Evolutionary conservation across 2,113 vertebrate genomes (phyloP).

Genomic region (Motacilla alba): DNA sequence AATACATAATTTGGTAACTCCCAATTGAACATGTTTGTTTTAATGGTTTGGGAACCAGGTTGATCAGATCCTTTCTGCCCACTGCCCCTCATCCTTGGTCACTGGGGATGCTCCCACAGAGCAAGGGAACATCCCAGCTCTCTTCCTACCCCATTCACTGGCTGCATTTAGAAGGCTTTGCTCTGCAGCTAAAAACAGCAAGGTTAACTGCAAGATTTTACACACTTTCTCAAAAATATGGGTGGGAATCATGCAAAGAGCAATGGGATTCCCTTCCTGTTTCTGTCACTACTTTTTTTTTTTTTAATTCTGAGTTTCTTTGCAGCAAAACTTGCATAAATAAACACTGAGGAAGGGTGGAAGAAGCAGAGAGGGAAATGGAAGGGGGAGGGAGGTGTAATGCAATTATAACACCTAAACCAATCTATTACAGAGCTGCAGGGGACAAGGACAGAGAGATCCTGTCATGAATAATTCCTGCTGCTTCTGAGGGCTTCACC

Average conservation of each 20-base stretch:
- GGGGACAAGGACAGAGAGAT: background rate
- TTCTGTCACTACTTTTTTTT: background rate
- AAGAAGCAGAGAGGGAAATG: background rate
- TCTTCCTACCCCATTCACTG: background rate
- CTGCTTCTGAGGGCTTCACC: rapidly evolving
- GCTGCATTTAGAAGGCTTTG: background rate
- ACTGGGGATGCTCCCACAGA: background rate
- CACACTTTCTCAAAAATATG: background rate
- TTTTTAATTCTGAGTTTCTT: background rate
- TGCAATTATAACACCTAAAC: background rate
- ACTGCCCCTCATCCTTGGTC: background rate
- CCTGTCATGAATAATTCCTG: background rate
- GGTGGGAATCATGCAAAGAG: background rate
- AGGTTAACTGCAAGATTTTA: background rate
- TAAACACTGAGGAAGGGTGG: background rate
- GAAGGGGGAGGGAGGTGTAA: background rate
- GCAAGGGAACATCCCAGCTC: background rate
- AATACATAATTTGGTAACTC: background rate
- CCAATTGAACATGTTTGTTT: background rate
- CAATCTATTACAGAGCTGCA: background rate
- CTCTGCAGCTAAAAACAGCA: background rate
- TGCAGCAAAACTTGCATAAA: background rate
- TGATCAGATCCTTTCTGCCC: background rate
- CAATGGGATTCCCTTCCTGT: background rate
- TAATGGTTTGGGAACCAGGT: background rate